A percentile compares a stretch with the other conserved stretches of the same genome.
These are phyloP conservation scores for Megalops cyprinoides DNA, from an alignment of 2,797 vertebrate species.

Conservation along the genomic window DNA sequence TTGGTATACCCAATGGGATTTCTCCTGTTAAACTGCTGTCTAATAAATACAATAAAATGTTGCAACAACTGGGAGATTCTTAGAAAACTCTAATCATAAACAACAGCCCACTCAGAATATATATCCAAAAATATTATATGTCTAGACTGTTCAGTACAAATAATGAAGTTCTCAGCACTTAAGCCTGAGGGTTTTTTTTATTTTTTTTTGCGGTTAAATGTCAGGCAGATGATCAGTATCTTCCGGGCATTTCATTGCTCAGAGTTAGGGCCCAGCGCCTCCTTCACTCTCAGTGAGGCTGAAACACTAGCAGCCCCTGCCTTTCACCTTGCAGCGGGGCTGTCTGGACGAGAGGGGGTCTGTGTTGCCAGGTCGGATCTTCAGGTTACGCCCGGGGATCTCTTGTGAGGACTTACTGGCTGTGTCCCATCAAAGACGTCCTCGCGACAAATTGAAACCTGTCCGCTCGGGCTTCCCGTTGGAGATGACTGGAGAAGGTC, in stretches of 20 bases:
- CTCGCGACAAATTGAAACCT: background rate
- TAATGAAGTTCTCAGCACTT: background rate
- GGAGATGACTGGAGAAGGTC: background rate
- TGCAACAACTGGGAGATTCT: too few relatives aligned
- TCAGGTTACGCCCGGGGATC: background rate
- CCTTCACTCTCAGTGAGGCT: background rate
- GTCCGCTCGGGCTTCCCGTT: background rate
- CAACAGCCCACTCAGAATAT: background rate
- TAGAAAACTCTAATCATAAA: too few relatives aligned
- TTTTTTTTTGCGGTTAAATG: background rate
- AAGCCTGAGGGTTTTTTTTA: too few relatives aligned
- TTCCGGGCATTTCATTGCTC: background rate
- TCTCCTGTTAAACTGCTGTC: background rate
- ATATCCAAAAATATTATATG: background rate
- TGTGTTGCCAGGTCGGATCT: background rate
- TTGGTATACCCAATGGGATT: background rate
- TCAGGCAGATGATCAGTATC: background rate
- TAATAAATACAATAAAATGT: background rate
- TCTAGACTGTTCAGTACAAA: background rate
- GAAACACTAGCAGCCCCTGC: background rate
- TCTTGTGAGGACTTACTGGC: background rate
- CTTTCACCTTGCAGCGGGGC: background rate
- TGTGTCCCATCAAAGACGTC: background rate
- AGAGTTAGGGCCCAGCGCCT: too few relatives aligned
- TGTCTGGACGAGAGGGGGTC: background rate